A percentile compares a stretch with the other conserved stretches of the same genome.
These are phyloP conservation scores for Monochamus alternatus DNA, from an alignment of 2,888 invertebrate genomes.

Conservation along the genomic window DNA sequence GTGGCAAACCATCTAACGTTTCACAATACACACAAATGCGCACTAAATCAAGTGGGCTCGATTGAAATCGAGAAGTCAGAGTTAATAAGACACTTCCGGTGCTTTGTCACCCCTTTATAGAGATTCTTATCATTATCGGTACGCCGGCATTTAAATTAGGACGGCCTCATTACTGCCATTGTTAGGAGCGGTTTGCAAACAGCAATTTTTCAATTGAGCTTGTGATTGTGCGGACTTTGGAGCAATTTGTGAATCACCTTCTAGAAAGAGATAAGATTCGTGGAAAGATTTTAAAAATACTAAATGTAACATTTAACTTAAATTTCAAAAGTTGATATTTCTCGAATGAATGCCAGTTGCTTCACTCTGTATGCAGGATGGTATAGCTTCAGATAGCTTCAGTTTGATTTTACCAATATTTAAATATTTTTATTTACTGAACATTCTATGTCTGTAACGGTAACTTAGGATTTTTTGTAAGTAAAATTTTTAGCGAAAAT, in stretches of 20 bases:
- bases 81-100: constrained; percentile 16
- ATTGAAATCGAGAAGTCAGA: constrained; percentile 1
- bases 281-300: too few relatives aligned
- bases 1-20: constrained; percentile 5
- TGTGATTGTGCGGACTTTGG: neutral
- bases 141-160: constrained; percentile 22
- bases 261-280: neutral
- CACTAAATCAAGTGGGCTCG: constrained; percentile 3
- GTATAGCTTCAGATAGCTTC: too few relatives aligned
- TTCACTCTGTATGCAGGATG: too few relatives aligned
- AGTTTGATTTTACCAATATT: too few relatives aligned
- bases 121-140: constrained; percentile 1
- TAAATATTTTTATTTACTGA: too few relatives aligned
- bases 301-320: too few relatives aligned
- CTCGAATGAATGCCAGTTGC: too few relatives aligned
- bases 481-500: too few relatives aligned
- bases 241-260: neutral
- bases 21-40: constrained; percentile 8
- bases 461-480: too few relatives aligned
- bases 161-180: constrained; percentile 11
- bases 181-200: constrained; percentile 37
- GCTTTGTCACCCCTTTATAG: neutral
- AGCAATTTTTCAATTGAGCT: constrained; percentile 41
- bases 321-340: too few relatives aligned
- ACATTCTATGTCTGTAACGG: too few relatives aligned